phyloP scores from a whole-genome alignment of 2,113 vertebrate genomes.

The Caloenas nicobarica region DNA sequence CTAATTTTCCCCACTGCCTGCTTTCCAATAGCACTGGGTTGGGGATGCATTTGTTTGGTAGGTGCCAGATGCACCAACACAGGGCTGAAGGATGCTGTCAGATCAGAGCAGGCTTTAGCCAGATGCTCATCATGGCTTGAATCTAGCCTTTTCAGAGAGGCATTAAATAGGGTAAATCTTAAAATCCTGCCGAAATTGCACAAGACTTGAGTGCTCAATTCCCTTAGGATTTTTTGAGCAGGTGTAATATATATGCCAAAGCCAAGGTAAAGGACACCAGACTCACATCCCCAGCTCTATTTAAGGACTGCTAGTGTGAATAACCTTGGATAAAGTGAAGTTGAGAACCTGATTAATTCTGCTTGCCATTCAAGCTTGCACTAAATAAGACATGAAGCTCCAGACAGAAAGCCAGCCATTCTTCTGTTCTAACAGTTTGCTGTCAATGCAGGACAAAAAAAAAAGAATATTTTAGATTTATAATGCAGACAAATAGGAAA shows the following conservation, averaged over 20 bases:
- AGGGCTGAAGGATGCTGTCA: neutral
- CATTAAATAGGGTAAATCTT: neutral
- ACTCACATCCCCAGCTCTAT: neutral
- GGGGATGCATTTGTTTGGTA: neutral
- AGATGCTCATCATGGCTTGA: neutral
- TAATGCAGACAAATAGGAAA: constrained; percentile 28
- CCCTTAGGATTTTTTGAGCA: neutral
- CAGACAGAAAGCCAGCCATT: neutral
- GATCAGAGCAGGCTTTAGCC: neutral
- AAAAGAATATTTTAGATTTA: constrained; percentile 31
- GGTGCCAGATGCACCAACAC: neutral
- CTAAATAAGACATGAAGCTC: constrained; percentile 15
- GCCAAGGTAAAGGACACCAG: neutral
- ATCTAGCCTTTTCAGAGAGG: neutral
- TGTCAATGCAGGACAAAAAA: constrained; percentile 45
- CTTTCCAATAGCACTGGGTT: neutral
- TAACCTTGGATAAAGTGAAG: neutral
- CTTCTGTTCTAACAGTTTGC: constrained; percentile 18
- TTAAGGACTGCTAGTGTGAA: neutral
- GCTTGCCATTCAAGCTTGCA: neutral
- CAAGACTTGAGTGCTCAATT: neutral
- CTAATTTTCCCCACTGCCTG: neutral
- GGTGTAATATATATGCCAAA: neutral
- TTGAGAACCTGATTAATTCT: constrained; percentile 2
- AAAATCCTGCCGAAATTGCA: neutral